A percentile compares a stretch with the other conserved stretches of the same genome.
phyloP scores from a whole-genome alignment of 2,113 vertebrate species.

The Protobothrops flavoviridis region DNA sequence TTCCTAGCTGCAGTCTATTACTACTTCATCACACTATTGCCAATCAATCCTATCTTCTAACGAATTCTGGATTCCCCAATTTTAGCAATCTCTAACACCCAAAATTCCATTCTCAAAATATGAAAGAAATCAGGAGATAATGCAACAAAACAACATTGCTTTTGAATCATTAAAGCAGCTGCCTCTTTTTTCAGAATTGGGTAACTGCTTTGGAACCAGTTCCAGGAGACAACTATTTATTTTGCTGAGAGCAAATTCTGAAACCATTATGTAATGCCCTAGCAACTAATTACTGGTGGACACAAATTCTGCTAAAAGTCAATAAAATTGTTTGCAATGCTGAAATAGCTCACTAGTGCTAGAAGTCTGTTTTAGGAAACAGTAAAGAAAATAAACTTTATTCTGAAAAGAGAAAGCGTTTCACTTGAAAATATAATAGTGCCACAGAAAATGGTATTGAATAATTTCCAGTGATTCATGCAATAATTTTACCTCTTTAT shows the following conservation, averaged over 20 bases:
- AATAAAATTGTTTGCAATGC: not conserved
- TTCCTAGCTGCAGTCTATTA: not conserved
- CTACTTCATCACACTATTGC: not conserved
- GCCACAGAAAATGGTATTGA: not conserved
- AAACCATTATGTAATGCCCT: not conserved
- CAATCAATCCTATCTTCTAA: not conserved
- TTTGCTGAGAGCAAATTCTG: not conserved
- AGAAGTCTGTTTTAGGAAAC: not conserved
- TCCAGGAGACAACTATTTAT: not conserved
- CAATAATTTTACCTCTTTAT: slow-evolving; percentile 70
- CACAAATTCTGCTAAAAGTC: not conserved
- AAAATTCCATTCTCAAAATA: not conserved
- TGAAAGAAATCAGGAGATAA: not conserved
- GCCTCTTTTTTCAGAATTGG: not conserved
- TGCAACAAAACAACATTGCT: not conserved
- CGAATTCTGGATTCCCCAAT: not conserved
- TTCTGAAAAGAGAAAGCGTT: not conserved
- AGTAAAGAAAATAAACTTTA: not conserved
- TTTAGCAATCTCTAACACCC: not conserved
- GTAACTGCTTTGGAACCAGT: not conserved
- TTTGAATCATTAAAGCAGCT: not conserved
- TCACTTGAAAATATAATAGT: not conserved
- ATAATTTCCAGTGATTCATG: not conserved
- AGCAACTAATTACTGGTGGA: not conserved
- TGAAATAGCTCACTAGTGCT: not conserved